Evolutionary conservation across 2,797 vertebrate genomes (phyloP), one percentile per base, ranked within the genome.

Genomic region (Euthynnus affinis): DNA sequence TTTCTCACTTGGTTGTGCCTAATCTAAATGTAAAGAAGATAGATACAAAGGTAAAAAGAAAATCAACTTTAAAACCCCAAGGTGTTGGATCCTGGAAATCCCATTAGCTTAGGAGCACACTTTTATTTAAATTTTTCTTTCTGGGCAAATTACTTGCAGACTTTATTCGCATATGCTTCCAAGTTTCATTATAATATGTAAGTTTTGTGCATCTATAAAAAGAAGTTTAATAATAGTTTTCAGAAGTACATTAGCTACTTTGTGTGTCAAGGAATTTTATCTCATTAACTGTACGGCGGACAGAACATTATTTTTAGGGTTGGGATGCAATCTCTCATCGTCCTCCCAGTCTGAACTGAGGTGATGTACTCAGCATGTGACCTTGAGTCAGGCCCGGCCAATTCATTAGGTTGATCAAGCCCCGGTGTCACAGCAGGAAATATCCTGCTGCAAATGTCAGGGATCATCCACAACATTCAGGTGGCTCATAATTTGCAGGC

Each of bases 351-450:
- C 74, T 67, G 53, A 81, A 76, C 56, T 20, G 17, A 42, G 71
- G 58, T 73, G 82, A 88, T 61, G 76, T 62, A 74, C 73, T 86
- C 68, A 49, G 68, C 63, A 60, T 73, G 83, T 76, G 84, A 91
- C 91, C 90, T 90, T 89, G 87, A 91, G 80, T 90, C 76, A 63
- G 79, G 67, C 76, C 61, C 42, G 32, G 82, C 72, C 67, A 68
- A 86, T 83, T 83, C 82, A 84, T 90, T 84, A 80, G 65, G 66
- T 67, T 85, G 83, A 92, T 92, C 81, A 74, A 83, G 74, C 61
- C 58, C 63, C 14, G 14, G 69, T 77, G 78, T 83, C 82, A 83
- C 66, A 75, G 73, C 62, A 32, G 66, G 69, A 86, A 84, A 84
- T 69, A 84, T 81, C 73, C 79, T 61, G 71, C 65, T 69, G 49